Base-by-base conservation (phyloP, 2,888 invertebrate genomes). In the Toxonevra muliebris region DNA sequence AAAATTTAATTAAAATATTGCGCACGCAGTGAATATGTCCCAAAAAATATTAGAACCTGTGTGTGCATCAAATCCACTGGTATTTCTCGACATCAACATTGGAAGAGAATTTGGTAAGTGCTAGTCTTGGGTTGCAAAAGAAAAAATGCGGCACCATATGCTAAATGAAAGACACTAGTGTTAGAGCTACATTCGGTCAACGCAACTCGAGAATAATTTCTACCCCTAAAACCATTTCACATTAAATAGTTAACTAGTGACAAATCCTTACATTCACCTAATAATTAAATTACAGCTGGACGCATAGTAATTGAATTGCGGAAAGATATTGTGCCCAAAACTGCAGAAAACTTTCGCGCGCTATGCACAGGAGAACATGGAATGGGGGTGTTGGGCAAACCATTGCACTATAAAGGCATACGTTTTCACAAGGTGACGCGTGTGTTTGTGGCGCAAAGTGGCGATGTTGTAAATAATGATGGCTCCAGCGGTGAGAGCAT, bases 401-500 rank as follows among this genome's bases (percentile, higher is more conserved):
- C 91, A 4, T 87, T 98, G 55, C 93, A 94, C 84, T 98, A 92
- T 83, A 94, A 94, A 84, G 94, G 93, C 61, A 88, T 90, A 11
- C 87, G 87, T 66, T 95, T 98, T 85, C 96, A 96, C 80, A 91
- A 89, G 88, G 92, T 95, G 30, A 89, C 96, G 67, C 90, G 93
- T 40, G 91, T 93, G 75, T 97, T 96, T 84, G 96, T 97, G 91
- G 90, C 95, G 76, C 93, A 93, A 88, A 93, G 94, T 65, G 93
- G 93, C 8, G 93, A 94, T 80, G 89, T 94, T 69, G 87, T 90
- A 4, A 88, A 90, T 80, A 90, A 90, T 50, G 91, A 97, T 87
- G 98, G 98, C 0, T 90, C 92, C 1, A 90, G 94, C 50, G 97
- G 98, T 0, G 97, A 97, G 83, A 97, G 97, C 78, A 97, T 98